A percentile compares a stretch with the other conserved stretches of the same genome.
Conservation (phyloP, 2,797 vertebrate species). For the Eleutherodactylus coqui region DNA sequence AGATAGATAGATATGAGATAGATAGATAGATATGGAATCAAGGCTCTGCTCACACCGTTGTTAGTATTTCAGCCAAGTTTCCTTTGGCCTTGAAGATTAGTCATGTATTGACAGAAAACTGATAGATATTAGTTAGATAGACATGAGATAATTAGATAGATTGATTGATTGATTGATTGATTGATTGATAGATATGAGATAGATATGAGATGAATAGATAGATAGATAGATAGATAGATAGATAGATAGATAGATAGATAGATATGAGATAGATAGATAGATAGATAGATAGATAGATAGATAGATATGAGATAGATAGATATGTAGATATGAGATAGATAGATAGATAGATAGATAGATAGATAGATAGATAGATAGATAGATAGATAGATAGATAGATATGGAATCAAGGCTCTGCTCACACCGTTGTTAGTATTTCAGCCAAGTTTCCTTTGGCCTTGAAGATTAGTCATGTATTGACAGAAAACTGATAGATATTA, state of each 20-base stretch:
- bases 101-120: too few species aligned
- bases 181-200: conserved; percentile 24
- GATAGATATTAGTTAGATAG: conserved; percentile 8
- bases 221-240: conserved; percentile 14
- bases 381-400: conserved; percentile 20
- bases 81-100: too few species aligned
- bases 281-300: conserved; percentile 18
- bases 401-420: too few species aligned
- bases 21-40: too few species aligned
- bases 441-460: too few species aligned
- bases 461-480: too few species aligned
- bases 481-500: too few species aligned
- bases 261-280: not conserved
- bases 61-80: too few species aligned
- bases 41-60: too few species aligned
- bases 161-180: not conserved
- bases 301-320: not conserved
- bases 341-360: conserved; percentile 16
- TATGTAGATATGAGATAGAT: conserved; percentile 7
- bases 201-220: conserved; percentile 16
- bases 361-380: conserved; percentile 19
- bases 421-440: too few species aligned
- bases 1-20: too few species aligned
- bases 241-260: too few species aligned
- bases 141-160: not conserved